Evolutionary conservation across 2,888 invertebrate genomes (phyloP).

Genomic region (Sphaerophoria taeniata): DNA sequence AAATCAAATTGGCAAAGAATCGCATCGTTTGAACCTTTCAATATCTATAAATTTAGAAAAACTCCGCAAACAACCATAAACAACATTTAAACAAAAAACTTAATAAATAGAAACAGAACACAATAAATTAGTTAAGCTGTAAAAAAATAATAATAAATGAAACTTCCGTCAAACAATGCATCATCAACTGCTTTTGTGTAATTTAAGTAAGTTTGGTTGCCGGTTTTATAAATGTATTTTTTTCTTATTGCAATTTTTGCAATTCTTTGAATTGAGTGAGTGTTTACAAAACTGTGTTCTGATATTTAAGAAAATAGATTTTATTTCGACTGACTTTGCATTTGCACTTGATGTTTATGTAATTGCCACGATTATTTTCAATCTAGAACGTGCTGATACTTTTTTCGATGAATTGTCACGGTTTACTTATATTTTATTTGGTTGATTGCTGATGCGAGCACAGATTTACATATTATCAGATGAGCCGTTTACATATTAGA

Average conservation of each 20-base stretch:
- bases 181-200: slow-evolving; percentile 27
- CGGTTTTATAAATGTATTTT: neutral
- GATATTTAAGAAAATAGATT: slow-evolving; percentile 33
- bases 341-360: slow-evolving; percentile 8
- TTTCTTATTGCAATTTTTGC: slow-evolving; percentile 15
- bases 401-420: slow-evolving; percentile 37
- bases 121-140: slow-evolving; percentile 26
- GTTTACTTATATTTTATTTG: neutral
- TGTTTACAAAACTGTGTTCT: slow-evolving; percentile 27
- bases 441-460: too few species aligned
- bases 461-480: too few species aligned
- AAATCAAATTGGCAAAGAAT: slow-evolving; percentile 42
- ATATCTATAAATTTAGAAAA: neutral
- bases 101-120: neutral
- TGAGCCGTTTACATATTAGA: too few species aligned
- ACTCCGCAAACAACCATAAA: neutral
- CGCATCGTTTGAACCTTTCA: slow-evolving; percentile 18
- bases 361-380: slow-evolving; percentile 39
- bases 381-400: slow-evolving; percentile 43
- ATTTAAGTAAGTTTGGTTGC: slow-evolving; percentile 21
- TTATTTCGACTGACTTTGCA: slow-evolving; percentile 16
- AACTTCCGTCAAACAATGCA: neutral
- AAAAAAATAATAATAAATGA: slow-evolving; percentile 17
- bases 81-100: neutral
- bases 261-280: slow-evolving; percentile 12